A percentile compares a stretch with the other conserved stretches of the same genome.
These are phyloP conservation scores for Myrmecobius fasciatus DNA, from an alignment of 2,113 vertebrate genomes.

Conservation along the genomic window DNA sequence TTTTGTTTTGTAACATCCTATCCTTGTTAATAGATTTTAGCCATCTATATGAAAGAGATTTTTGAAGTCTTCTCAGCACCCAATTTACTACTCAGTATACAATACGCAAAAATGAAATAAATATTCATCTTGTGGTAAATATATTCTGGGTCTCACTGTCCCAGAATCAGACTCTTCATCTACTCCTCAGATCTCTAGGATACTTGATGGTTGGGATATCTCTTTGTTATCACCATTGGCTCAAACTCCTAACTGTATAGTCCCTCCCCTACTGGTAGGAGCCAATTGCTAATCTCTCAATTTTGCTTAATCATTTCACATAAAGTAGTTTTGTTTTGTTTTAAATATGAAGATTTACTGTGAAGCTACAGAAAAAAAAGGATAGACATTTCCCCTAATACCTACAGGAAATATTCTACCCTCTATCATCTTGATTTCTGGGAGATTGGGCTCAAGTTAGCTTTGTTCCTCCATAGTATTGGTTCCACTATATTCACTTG, in stretches of 20 bases:
- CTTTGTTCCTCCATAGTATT: background rate
- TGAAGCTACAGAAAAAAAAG: background rate
- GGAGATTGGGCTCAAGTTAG: background rate
- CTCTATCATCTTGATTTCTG: background rate
- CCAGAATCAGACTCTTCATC: background rate
- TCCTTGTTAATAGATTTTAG: background rate
- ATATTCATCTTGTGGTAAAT: background rate
- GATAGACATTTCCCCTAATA: background rate
- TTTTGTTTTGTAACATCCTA: background rate
- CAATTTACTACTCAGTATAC: background rate
- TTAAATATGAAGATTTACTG: background rate
- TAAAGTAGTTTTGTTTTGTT: background rate
- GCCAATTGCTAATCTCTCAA: background rate
- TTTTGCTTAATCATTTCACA: background rate
- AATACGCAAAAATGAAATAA: background rate
- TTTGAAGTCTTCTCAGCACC: background rate
- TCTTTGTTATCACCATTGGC: background rate
- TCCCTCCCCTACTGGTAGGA: background rate
- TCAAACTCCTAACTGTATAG: background rate
- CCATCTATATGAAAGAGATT: background rate
- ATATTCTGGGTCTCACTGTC: background rate
- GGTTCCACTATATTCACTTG: background rate
- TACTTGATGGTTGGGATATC: background rate
- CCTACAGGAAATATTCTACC: background rate
- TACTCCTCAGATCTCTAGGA: background rate